Percentiles rank a stretch among this genome's conserved stretches.
Conservation (phyloP, 2,888 invertebrate species). For the Halictus quadricinctus region DNA sequence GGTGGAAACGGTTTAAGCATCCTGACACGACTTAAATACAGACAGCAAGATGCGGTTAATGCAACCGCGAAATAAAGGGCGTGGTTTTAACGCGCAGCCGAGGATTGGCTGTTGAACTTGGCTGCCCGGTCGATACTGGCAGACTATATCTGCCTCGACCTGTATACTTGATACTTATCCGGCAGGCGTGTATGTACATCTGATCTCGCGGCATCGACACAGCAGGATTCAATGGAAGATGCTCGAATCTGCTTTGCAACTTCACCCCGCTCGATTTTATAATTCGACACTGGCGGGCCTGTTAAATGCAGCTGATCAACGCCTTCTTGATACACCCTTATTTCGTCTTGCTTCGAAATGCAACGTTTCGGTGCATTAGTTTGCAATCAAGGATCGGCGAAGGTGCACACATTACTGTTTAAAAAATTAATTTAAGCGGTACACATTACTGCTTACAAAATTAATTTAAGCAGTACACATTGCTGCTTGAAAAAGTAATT, state of each 20-base stretch:
- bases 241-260: conserved; percentile 24
- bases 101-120: conserved; percentile 82
- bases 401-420: neutral
- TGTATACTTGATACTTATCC: conserved; percentile 80
- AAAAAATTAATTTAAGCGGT: no score
- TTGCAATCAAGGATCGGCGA: neutral
- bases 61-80: conserved; percentile 82
- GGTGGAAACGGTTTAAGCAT: conserved; percentile 59
- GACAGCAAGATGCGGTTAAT: conserved; percentile 78
- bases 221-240: conserved; percentile 53
- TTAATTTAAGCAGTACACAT: no score
- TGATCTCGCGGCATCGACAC: conserved; percentile 53
- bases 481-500: no score
- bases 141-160: conserved; percentile 76
- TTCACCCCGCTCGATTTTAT: conserved; percentile 18
- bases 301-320: neutral
- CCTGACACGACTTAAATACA: conserved; percentile 66
- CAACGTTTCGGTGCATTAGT: neutral
- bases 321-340: neutral
- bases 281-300: neutral
- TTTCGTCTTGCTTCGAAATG: neutral
- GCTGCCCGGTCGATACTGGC: conserved; percentile 81
- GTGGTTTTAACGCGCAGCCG: conserved; percentile 81
- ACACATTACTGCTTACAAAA: no score
- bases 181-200: conserved; percentile 66